Evolutionary conservation across 2,888 invertebrate species (phyloP).

Genomic region (Ferrisia virgata): DNA sequence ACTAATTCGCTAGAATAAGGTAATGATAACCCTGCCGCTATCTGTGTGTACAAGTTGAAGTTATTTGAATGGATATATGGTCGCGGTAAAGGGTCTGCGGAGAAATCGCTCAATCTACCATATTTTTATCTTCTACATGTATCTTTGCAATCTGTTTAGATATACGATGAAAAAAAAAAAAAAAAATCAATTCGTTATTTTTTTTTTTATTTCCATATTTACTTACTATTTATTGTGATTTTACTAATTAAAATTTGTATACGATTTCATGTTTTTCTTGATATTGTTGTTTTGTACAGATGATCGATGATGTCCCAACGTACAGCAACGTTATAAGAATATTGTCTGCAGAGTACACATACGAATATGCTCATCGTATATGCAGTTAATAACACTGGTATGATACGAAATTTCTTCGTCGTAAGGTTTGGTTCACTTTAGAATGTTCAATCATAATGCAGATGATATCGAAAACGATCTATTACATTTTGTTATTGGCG

Average conservation of each 20-base stretch:
- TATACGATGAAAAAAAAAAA: neutral
- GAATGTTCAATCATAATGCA: neutral
- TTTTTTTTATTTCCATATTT: no score
- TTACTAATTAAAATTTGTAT: neutral
- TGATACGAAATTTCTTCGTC: neutral
- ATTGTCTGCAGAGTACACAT: neutral
- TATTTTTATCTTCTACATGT: neutral
- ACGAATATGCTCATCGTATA: neutral
- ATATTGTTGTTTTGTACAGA: neutral
- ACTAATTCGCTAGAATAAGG: no score
- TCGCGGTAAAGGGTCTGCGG: neutral
- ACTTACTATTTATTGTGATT: neutral
- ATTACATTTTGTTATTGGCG: constrained; percentile 6
- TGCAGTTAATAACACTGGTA: neutral
- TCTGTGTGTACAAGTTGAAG: neutral
- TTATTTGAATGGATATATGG: neutral
- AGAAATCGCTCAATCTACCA: neutral
- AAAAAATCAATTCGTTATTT: neutral
- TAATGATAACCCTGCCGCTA: neutral
- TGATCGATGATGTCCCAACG: neutral
- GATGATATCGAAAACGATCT: constrained; percentile 1
- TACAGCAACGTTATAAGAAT: neutral
- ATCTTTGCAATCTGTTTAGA: neutral
- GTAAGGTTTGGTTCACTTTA: neutral
- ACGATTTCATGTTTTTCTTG: neutral